Evolutionary conservation across 2,113 vertebrate species (phyloP).

Genomic region (Petroica traversi): DNA sequence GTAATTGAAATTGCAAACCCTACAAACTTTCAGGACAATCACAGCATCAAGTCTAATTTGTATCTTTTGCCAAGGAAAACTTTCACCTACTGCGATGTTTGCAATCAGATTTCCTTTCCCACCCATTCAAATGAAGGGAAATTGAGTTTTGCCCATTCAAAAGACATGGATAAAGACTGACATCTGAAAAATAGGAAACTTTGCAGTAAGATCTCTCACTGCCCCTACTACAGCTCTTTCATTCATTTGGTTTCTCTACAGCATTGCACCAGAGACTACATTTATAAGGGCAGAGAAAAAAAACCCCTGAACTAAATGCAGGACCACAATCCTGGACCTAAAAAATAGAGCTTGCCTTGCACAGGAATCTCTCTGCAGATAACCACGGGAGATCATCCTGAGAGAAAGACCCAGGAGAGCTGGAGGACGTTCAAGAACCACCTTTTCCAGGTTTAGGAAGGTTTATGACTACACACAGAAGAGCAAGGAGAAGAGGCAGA

Average conservation of each 20-base stretch:
- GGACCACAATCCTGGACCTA: not conserved
- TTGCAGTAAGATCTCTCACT: not conserved
- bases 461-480: not conserved
- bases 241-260: not conserved
- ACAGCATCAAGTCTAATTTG: not conserved
- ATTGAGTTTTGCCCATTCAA: not conserved
- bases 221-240: not conserved
- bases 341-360: not conserved
- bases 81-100: not conserved
- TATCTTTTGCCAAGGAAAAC: not conserved
- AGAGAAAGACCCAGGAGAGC: not conserved
- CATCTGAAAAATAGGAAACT: not conserved
- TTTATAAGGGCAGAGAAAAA: not conserved
- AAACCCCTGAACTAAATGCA: not conserved
- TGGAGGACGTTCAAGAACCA: not conserved
- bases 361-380: not conserved
- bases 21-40: not conserved
- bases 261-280: not conserved
- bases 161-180: not conserved
- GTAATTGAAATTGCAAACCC: not conserved
- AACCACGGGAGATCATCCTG: not conserved
- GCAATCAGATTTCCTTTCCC: not conserved
- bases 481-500: not conserved
- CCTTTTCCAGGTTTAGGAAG: not conserved
- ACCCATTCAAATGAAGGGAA: not conserved